Percentiles rank a stretch among this genome's conserved stretches.
Evolutionary conservation across 30 jellyfish, hydroid and myxozoan genomes (phyloP).

Genomic region (Pelagia noctiluca): DNA sequence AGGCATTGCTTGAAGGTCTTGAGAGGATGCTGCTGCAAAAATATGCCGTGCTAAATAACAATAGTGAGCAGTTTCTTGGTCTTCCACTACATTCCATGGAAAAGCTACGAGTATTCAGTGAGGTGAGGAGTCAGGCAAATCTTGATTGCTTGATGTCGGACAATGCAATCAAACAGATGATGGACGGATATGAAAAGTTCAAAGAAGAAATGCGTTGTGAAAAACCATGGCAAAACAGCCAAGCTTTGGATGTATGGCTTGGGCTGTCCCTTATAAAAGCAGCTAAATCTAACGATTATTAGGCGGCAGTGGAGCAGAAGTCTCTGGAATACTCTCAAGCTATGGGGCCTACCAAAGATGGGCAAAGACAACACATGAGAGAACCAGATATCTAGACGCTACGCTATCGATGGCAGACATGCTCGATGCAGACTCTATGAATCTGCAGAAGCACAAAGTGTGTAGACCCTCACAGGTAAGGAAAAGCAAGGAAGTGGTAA

Average conservation of each 20-base stretch:
- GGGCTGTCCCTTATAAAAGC: conserved; percentile 30
- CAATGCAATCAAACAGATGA: neutral
- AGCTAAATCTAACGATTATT: conserved; percentile 28
- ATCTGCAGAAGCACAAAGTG: conserved; percentile 16
- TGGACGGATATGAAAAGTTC: neutral
- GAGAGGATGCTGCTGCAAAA: neutral
- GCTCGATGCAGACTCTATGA: conserved; percentile 11
- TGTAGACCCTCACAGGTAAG: conserved; percentile 28
- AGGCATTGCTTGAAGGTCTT: neutral
- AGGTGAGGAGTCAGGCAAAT: neutral
- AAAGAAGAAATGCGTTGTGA: too few relatives aligned
- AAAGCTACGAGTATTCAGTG: neutral
- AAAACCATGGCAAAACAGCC: too few relatives aligned
- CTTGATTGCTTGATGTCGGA: too few relatives aligned
- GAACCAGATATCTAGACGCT: neutral
- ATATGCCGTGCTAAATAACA: too few relatives aligned
- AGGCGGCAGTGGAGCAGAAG: conserved; percentile 25
- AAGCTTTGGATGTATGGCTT: conserved; percentile 4
- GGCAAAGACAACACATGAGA: conserved; percentile 19
- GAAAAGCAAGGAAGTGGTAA: conserved; percentile 9
- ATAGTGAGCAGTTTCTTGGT: too few relatives aligned
- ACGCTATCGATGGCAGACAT: conserved; percentile 23
- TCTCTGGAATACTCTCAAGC: conserved; percentile 20
- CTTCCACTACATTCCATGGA: neutral
- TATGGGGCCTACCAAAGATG: conserved; percentile 5